Percentiles rank a stretch among this genome's conserved stretches.
Conservation (phyloP, 2,797 vertebrate genomes). For the Lepilemur septentrionalis region DNA sequence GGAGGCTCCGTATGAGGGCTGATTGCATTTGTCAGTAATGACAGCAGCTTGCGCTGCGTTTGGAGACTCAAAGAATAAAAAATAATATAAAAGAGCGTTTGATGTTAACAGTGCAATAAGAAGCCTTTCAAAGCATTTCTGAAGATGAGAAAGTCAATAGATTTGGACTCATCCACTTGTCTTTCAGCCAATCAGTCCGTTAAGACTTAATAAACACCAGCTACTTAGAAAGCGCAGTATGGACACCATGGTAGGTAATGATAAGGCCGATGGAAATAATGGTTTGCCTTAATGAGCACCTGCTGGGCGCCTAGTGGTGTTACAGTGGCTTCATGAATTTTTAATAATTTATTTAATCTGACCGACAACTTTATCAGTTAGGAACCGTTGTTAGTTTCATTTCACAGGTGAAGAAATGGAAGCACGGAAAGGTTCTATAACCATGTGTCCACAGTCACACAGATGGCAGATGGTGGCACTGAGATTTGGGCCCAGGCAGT, state of each 20-base stretch:
- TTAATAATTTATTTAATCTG: background rate
- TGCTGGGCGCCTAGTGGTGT: background rate
- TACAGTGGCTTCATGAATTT: background rate
- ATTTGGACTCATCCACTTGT: background rate
- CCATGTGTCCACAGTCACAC: background rate
- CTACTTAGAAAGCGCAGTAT: background rate
- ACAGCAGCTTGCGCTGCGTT: background rate
- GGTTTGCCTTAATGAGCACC: background rate
- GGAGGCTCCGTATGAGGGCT: background rate
- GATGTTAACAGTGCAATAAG: background rate
- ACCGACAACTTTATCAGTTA: background rate
- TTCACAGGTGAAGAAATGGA: background rate
- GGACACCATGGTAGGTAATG: background rate
- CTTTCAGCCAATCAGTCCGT: background rate
- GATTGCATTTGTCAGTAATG: background rate
- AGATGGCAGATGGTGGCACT: background rate
- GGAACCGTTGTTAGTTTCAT: background rate
- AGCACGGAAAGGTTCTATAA: background rate
- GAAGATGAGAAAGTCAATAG: background rate
- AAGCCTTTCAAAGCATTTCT: conserved; percentile 10
- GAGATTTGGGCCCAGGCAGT: background rate
- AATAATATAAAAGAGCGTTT: background rate
- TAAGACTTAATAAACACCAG: background rate
- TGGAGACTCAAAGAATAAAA: conserved; percentile 21
- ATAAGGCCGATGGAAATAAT: background rate